phyloP scores from a whole-genome alignment of 2,888 invertebrate genomes.

The Drosophila robusta region DNA sequence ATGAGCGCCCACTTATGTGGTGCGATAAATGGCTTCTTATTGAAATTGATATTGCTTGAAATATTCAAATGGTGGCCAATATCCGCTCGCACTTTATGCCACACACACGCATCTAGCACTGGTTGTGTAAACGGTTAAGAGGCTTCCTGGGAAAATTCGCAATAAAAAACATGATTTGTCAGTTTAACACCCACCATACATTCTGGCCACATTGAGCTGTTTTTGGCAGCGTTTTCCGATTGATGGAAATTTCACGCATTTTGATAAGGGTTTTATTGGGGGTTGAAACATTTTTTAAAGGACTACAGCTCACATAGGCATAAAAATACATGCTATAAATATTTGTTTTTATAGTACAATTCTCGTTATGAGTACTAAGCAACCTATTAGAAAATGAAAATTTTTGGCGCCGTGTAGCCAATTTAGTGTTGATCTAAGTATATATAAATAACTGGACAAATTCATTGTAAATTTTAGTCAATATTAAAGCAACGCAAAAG shows the following conservation, averaged over 20 bases:
- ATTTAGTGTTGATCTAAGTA: neutral
- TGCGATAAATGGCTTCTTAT: constrained; percentile 84
- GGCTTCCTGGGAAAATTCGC: constrained; percentile 56
- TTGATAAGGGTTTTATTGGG: constrained; percentile 8
- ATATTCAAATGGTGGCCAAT: constrained; percentile 69
- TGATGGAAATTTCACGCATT: constrained; percentile 31
- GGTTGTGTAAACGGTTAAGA: constrained; percentile 39
- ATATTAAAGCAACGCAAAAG: too few species aligned
- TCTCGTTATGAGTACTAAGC: neutral
- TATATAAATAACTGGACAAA: too few species aligned
- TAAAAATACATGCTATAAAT: neutral
- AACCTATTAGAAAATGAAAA: neutral
- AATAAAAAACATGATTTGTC: constrained; percentile 84
- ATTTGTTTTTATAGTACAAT: neutral
- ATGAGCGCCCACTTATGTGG: constrained; percentile 76
- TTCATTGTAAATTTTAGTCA: too few species aligned
- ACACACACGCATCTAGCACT: constrained; percentile 5
- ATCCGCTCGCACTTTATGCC: constrained; percentile 38
- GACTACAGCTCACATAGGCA: neutral
- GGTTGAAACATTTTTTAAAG: neutral
- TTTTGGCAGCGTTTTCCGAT: constrained; percentile 16
- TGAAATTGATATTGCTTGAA: constrained; percentile 84
- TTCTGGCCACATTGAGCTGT: constrained; percentile 34
- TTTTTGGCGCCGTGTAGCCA: neutral
- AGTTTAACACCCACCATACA: constrained; percentile 80